A percentile compares a stretch with the other conserved stretches of the same genome.
Conservation (phyloP, 2,113 vertebrate genomes). For the Craseonycteris thonglongyai region DNA sequence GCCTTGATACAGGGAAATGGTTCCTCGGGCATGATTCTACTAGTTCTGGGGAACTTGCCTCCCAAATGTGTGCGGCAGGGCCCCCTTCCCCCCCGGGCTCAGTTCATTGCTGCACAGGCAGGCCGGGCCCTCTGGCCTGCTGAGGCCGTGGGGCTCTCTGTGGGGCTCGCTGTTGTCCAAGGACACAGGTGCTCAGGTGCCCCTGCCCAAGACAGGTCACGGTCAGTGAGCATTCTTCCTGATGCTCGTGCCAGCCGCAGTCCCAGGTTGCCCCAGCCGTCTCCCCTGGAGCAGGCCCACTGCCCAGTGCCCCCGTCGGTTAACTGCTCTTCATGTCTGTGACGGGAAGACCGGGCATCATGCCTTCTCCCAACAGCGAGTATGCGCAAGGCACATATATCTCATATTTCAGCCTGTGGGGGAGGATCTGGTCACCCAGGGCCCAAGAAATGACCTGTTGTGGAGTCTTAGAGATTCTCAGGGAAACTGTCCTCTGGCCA, state of each 20-base stretch:
- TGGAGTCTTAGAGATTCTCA: neutral
- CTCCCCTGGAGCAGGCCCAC: rapidly evolving
- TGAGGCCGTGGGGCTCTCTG: neutral
- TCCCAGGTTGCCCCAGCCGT: no score
- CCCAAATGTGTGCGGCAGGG: neutral
- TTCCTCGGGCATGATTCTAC: neutral
- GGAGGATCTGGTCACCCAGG: rapidly evolving
- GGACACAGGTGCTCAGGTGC: neutral
- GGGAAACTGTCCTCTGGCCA: neutral
- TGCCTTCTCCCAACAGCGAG: rapidly evolving
- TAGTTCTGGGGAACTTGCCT: neutral
- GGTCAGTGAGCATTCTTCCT: rapidly evolving
- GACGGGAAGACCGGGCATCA: rapidly evolving
- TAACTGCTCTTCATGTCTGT: rapidly evolving
- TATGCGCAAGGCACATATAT: rapidly evolving
- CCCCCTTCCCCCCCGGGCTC: neutral
- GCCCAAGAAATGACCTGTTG: neutral
- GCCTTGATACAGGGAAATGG: neutral
- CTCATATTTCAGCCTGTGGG: neutral
- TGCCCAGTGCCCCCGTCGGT: neutral
- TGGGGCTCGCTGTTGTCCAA: rapidly evolving
- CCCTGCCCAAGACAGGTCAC: no score
- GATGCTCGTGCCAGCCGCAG: rapidly evolving
- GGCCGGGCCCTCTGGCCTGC: neutral
- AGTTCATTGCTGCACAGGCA: neutral